phyloP scores from a whole-genome alignment of 2,113 vertebrate species.

The Trochalopteron elliotii region DNA sequence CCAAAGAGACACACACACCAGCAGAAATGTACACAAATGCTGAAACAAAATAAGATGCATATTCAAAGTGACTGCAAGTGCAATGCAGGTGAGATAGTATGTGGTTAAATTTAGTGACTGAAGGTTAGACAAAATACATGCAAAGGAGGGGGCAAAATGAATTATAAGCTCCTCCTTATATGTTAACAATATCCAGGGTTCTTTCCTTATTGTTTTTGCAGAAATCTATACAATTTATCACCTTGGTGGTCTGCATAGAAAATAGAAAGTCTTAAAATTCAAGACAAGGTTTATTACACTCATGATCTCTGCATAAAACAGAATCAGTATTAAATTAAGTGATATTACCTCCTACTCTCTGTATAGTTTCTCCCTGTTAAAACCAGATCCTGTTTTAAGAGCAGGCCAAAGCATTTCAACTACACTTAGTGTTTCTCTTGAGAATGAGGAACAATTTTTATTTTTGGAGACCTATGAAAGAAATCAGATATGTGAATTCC shows the following conservation, averaged over 20 bases:
- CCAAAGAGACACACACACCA: no score
- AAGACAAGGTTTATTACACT: not conserved
- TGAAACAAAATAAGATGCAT: not conserved
- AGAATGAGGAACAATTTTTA: not conserved
- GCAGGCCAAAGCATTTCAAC: not conserved
- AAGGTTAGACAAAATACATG: not conserved
- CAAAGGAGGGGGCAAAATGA: not conserved
- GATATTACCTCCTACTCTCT: not conserved
- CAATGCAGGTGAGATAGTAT: not conserved
- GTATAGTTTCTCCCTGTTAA: not conserved
- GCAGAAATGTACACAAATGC: no score
- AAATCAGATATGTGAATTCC: not conserved
- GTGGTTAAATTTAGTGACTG: not conserved
- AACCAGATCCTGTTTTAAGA: not conserved
- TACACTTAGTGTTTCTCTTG: not conserved
- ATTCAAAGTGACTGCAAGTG: not conserved
- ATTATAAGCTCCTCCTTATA: not conserved
- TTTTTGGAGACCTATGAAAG: not conserved
- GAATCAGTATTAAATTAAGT: not conserved
- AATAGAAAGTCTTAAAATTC: not conserved
- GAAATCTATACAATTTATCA: not conserved
- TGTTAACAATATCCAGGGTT: not conserved
- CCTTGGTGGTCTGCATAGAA: not conserved
- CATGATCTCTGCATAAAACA: not conserved
- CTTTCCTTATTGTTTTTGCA: not conserved